phyloP scores from a whole-genome alignment of 2,888 invertebrate species.

The Serripes groenlandicus region DNA sequence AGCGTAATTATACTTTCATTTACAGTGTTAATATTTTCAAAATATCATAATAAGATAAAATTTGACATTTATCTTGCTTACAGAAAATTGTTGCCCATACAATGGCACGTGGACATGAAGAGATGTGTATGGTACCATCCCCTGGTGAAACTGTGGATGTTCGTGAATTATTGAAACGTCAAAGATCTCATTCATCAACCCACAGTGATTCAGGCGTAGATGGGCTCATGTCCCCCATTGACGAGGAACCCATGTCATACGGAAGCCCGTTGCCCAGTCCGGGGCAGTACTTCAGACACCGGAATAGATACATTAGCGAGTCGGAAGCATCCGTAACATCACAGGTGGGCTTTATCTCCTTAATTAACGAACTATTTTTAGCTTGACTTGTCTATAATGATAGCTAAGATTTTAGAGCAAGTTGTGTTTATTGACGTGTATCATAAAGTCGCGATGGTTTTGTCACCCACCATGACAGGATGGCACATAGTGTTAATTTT shows the following conservation, averaged over 20 bases:
- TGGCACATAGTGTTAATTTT: too few species aligned
- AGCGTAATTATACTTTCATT: too few species aligned
- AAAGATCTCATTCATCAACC: conserved; percentile 77
- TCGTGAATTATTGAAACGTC: conserved; percentile 83
- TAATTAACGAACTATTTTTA: too few species aligned
- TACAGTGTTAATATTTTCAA: too few species aligned
- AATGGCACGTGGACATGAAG: conserved; percentile 85
- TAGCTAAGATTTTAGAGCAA: too few species aligned
- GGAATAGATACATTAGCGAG: conserved; percentile 72
- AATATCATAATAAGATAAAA: too few species aligned
- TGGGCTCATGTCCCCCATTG: conserved; percentile 56
- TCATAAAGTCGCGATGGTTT: too few species aligned
- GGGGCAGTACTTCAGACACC: conserved; percentile 27
- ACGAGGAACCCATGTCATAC: conserved; percentile 80
- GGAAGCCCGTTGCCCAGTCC: conserved; percentile 66
- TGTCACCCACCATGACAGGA: too few species aligned
- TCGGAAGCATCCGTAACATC: conserved; percentile 76
- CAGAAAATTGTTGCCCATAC: conserved; percentile 71
- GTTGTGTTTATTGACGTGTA: too few species aligned
- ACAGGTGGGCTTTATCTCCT: conserved; percentile 68
- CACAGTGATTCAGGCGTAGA: conserved; percentile 70
- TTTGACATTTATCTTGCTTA: not conserved
- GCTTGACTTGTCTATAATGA: too few species aligned
- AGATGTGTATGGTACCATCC: conserved; percentile 85
- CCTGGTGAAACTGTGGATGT: conserved; percentile 83